These are phyloP conservation scores for Tenthredo livida DNA, from an alignment of 2,888 invertebrate species.

Conservation along the genomic window DNA sequence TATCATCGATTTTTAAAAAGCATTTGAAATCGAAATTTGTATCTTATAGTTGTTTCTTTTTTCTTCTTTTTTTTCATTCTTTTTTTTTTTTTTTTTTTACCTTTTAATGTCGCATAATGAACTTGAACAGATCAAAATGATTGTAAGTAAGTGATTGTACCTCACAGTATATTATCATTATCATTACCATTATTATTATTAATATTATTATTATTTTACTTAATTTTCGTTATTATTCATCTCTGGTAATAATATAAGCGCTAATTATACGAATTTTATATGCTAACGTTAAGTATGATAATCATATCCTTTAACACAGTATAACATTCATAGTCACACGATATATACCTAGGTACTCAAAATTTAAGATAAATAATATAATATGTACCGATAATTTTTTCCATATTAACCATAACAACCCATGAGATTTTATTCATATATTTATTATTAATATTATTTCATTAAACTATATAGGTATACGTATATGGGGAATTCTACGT, in stretches of 20 bases:
- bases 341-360: not conserved
- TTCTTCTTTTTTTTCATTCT: not conserved
- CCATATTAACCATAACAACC: not conserved
- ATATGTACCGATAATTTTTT: not conserved
- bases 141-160: constrained; percentile 48
- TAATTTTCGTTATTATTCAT: not conserved
- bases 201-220: constrained; percentile 5
- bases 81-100: not conserved
- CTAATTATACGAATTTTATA: not conserved
- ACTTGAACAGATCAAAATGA: constrained; percentile 1
- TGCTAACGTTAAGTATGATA: not conserved
- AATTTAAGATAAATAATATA: not conserved
- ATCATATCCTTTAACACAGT: not conserved
- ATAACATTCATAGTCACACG: not conserved
- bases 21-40: constrained; percentile 31
- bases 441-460: not conserved
- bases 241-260: constrained; percentile 21
- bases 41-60: not conserved
- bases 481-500: too few species aligned
- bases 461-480: too few species aligned
- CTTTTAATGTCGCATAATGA: not conserved
- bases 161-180: constrained; percentile 46
- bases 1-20: constrained; percentile 9
- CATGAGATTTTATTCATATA: not conserved
- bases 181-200: constrained; percentile 2